Conservation (phyloP, 2,888 invertebrate species). For the Nomada ruficornis region DNA sequence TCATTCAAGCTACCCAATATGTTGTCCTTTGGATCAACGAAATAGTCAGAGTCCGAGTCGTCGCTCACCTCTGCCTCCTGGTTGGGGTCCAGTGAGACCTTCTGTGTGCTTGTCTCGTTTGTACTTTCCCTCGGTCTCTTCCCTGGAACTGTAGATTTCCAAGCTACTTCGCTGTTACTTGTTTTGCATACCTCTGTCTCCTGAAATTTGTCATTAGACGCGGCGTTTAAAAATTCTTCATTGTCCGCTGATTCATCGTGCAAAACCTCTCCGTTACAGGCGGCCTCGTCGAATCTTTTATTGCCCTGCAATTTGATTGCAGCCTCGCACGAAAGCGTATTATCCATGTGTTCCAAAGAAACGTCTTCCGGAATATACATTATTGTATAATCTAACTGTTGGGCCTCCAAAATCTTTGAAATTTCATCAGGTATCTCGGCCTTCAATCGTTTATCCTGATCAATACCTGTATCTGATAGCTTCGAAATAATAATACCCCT, state of each 20-base stretch:
- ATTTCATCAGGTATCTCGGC: conserved; percentile 61
- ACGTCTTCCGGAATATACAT: conserved; percentile 70
- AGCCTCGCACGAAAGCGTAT: conserved; percentile 17
- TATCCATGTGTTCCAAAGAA: conserved; percentile 36
- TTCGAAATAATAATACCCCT: conserved; percentile 53
- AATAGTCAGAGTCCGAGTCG: conserved; percentile 75
- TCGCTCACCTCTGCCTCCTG: conserved; percentile 27
- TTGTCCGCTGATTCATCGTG: conserved; percentile 15
- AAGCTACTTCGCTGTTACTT: background rate
- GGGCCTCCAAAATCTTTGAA: conserved; percentile 61
- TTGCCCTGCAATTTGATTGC: conserved; percentile 21
- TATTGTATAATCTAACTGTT: conserved; percentile 70
- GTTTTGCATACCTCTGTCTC: background rate
- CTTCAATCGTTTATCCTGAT: conserved; percentile 49
- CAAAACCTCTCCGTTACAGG: conserved; percentile 6
- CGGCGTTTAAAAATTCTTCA: conserved; percentile 32
- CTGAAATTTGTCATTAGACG: conserved; percentile 14
- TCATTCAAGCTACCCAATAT: conserved; percentile 81
- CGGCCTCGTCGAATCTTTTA: conserved; percentile 10
- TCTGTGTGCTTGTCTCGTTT: conserved; percentile 2
- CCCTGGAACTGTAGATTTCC: conserved; percentile 22
- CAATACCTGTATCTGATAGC: conserved; percentile 7
- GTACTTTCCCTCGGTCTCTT: background rate
- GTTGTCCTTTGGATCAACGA: conserved; percentile 71
- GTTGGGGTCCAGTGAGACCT: background rate